A percentile compares a stretch with the other conserved stretches of the same genome.
These are phyloP conservation scores for Protula sp. DNA, from an alignment of 2,888 invertebrate species.

Conservation along the genomic window DNA sequence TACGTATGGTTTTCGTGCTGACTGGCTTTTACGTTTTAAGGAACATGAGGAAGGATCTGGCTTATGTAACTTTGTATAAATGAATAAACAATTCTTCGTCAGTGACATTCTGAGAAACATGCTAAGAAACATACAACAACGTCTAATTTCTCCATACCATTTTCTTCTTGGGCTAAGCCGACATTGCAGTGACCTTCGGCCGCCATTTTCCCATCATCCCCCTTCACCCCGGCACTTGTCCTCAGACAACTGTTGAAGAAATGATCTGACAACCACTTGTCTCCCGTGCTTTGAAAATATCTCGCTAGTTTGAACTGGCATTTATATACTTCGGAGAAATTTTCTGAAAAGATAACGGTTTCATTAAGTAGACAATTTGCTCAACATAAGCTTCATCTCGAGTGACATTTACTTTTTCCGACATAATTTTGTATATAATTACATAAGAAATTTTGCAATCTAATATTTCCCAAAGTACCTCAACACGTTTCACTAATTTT, in stretches of 20 bases:
- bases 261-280: slow-evolving; percentile 52
- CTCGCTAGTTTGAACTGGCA: slow-evolving; percentile 41
- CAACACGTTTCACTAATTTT: too few relatives aligned
- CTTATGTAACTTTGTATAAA: too few relatives aligned
- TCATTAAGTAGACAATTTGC: neutral
- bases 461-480: too few relatives aligned
- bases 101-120: too few relatives aligned
- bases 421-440: too few relatives aligned
- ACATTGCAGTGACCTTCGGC: slow-evolving; percentile 50
- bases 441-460: too few relatives aligned
- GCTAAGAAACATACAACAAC: neutral
- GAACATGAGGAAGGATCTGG: too few relatives aligned
- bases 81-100: too few relatives aligned
- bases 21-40: too few relatives aligned
- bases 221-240: slow-evolving; percentile 29
- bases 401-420: too few relatives aligned
- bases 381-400: too few relatives aligned
- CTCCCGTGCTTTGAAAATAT: slow-evolving; percentile 40
- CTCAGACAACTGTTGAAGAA: slow-evolving; percentile 46
- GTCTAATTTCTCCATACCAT: slow-evolving; percentile 30
- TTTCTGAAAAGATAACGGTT: slow-evolving; percentile 28
- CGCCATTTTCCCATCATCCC: slow-evolving; percentile 37
- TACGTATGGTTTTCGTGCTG: too few relatives aligned
- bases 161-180: slow-evolving; percentile 47
- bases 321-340: slow-evolving; percentile 39